Percentiles rank a stretch among this genome's conserved stretches.
phyloP scores from a whole-genome alignment of 2,113 vertebrate genomes.

The Gambusia affinis region DNA sequence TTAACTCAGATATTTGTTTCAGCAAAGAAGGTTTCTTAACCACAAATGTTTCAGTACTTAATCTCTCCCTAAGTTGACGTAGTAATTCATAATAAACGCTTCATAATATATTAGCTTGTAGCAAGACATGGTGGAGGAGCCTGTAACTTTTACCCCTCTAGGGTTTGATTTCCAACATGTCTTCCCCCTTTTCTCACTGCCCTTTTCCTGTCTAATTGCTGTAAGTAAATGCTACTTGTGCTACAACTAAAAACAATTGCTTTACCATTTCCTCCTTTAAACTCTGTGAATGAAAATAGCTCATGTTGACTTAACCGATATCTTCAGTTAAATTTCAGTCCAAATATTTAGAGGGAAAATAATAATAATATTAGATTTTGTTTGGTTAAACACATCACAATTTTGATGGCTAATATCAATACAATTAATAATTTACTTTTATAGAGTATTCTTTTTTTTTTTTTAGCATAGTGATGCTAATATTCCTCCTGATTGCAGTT shows the following conservation, averaged over 20 bases:
- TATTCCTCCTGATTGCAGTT: conserved; percentile 13
- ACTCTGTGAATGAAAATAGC: too few relatives aligned
- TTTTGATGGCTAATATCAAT: neutral
- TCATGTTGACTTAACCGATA: neutral
- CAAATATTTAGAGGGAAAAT: neutral
- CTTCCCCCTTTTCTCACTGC: neutral
- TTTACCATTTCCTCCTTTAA: too few relatives aligned
- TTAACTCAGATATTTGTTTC: neutral
- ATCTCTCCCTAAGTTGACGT: neutral
- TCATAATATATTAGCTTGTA: too few relatives aligned
- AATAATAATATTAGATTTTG: neutral
- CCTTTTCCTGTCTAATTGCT: neutral
- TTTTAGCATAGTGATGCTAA: neutral
- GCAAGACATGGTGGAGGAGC: too few relatives aligned
- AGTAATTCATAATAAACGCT: too few relatives aligned
- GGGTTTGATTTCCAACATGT: neutral
- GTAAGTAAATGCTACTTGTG: neutral
- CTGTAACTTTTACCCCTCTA: too few relatives aligned
- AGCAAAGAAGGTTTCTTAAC: too few relatives aligned
- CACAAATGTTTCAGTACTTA: too few relatives aligned
- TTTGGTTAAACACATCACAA: neutral
- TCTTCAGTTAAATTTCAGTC: neutral
- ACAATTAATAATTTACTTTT: neutral
- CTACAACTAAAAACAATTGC: neutral
- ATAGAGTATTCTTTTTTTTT: neutral